Evolutionary conservation across 2,113 vertebrate genomes (phyloP), one percentile per base, ranked within the genome.

Genomic region (Acrocephalus arundinaceus): DNA sequence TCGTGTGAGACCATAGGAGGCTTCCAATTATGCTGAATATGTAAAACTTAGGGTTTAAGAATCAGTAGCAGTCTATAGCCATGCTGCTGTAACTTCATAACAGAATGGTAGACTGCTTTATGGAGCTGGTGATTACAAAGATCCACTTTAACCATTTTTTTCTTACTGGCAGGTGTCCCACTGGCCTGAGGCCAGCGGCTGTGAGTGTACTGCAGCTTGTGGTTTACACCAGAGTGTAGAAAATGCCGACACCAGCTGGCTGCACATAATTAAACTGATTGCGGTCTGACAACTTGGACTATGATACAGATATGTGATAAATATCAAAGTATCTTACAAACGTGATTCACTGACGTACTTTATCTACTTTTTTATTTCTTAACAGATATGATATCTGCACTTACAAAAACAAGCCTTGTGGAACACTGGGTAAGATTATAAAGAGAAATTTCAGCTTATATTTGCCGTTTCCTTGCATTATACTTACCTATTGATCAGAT

Each of bases 331-430:
- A 67, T 85, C 93, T 82, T 84, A 91, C 49, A 92, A 92, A 84
- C 89, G 63, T 94, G 83, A 95, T 89, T 92, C 75, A 94, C 89
- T 96, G 97, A 97, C 85, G 89, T 95, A 90, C 91, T 97, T 90
- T 83, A 83, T 95, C 70, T 96, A 55, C 94, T 72, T 95, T 96
- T 97, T 93, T 94, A 97, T 94, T 95, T 70, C 90, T 96, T 94
- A 86, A 96, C 95, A 99, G 99, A 97, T 99, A 99, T 24, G 99
- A 99, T 98, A 99, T 99, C 98, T 99, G 99, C 98, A 99, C 99
- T 94, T 99, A 99, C 71, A 99, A 99, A 98, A 99, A 99, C 98
- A 99, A 99, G 98, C 99, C 99, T 91, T 99, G 99, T 87, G 99
- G 99, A 91, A 99, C 99, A 63, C 97, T 99, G 78, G 99, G 99